phyloP scores from a whole-genome alignment of 2,113 vertebrate genomes.

The Prietella phreatophila region DNA sequence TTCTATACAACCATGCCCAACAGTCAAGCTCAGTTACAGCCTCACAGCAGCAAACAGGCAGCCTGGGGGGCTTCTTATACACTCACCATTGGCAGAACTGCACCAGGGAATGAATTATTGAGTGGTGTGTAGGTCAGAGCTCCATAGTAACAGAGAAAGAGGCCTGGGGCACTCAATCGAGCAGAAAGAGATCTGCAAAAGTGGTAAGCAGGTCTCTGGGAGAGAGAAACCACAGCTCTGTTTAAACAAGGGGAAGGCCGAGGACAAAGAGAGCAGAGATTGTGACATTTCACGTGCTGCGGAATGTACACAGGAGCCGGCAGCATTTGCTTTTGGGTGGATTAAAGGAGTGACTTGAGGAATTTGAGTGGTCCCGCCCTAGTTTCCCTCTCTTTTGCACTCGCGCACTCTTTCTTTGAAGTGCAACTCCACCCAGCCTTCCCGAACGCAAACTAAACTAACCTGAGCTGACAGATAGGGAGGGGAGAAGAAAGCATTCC shows the following conservation, averaged over 20 bases:
- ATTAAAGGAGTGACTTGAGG: slow-evolving; percentile 54
- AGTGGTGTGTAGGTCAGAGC: slow-evolving; percentile 48
- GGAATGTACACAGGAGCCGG: slow-evolving; percentile 38
- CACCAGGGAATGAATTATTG: slow-evolving; percentile 57
- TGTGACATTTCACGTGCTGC: slow-evolving; percentile 41
- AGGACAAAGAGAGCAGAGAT: slow-evolving; percentile 32
- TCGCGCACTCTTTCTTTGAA: slow-evolving; percentile 32
- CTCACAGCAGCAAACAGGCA: slow-evolving; percentile 36
- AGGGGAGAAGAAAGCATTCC: slow-evolving; percentile 48
- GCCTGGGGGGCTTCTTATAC: slow-evolving; percentile 41
- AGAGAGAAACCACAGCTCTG: slow-evolving; percentile 28
- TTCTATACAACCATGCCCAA: slow-evolving; percentile 30
- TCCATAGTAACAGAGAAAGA: slow-evolving; percentile 39
- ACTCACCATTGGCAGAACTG: slow-evolving; percentile 38
- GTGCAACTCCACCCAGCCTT: slow-evolving; percentile 48
- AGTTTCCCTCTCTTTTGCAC: slow-evolving; percentile 16
- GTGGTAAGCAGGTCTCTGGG: slow-evolving; percentile 31
- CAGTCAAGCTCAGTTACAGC: slow-evolving; percentile 18
- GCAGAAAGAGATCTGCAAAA: slow-evolving; percentile 13
- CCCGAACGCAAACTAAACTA: slow-evolving; percentile 61
- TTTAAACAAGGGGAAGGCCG: slow-evolving; percentile 40
- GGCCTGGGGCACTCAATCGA: slow-evolving; percentile 34
- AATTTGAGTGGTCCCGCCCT: slow-evolving; percentile 43
- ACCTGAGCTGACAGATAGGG: slow-evolving; percentile 68
- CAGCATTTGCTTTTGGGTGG: slow-evolving; percentile 44